These are phyloP conservation scores for Aelia acuminata DNA, from an alignment of 2,888 invertebrate species.

Conservation along the genomic window DNA sequence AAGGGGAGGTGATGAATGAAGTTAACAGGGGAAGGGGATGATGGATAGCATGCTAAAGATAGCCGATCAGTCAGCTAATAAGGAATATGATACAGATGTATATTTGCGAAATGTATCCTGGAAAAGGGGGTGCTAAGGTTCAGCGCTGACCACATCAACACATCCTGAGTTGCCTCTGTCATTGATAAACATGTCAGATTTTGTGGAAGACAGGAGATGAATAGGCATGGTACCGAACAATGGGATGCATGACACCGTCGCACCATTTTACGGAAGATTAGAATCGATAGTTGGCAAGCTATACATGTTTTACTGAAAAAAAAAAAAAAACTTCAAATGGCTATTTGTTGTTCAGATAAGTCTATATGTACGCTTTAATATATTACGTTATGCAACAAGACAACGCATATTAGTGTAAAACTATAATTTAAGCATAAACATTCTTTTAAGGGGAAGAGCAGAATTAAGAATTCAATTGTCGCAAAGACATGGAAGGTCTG, in stretches of 20 bases:
- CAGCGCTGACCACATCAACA: not conserved
- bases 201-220: not conserved
- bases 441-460: too few relatives aligned
- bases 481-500: too few relatives aligned
- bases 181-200: not conserved
- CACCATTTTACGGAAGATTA: not conserved
- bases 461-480: too few relatives aligned
- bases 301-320: too few relatives aligned
- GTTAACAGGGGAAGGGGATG: slow-evolving; percentile 15
- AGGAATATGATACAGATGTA: not conserved
- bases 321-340: too few relatives aligned
- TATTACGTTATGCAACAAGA: too few relatives aligned
- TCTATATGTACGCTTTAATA: too few relatives aligned
- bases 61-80: not conserved
- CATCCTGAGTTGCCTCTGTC: not conserved
- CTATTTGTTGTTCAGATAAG: too few relatives aligned
- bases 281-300: not conserved
- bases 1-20: slow-evolving; percentile 33
- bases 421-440: too few relatives aligned
- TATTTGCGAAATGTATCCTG: not conserved
- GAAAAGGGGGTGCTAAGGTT: not conserved
- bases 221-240: not conserved
- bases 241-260: not conserved
- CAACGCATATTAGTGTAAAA: too few relatives aligned
- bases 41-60: not conserved